Conservation (phyloP, 2,113 vertebrate species). For the Eonycteris spelaea region DNA sequence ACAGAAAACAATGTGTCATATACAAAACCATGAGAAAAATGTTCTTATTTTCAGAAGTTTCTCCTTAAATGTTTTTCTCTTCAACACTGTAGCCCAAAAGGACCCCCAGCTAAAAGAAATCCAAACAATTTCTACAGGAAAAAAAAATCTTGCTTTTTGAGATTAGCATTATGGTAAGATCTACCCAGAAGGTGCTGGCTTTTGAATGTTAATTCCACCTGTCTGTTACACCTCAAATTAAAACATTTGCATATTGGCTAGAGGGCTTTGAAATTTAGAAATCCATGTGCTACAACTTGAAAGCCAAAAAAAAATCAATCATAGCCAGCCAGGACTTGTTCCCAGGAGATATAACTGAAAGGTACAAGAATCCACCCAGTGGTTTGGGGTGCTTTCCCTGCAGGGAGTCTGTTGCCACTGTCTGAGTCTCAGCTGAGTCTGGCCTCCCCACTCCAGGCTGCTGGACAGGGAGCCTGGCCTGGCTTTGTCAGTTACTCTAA, state of each 20-base stretch:
- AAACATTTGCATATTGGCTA: constrained; percentile 64
- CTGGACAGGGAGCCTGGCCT: not conserved
- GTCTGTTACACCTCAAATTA: constrained; percentile 52
- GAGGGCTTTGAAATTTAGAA: constrained; percentile 59
- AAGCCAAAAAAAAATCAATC: constrained; percentile 51
- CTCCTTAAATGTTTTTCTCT: not conserved
- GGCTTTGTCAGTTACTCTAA: not conserved
- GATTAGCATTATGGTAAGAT: not conserved
- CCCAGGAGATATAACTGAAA: constrained; percentile 27
- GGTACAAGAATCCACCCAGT: not conserved
- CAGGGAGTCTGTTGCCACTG: fast-evolving
- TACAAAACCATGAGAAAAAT: not conserved
- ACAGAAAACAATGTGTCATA: not conserved
- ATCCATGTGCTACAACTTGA: constrained; percentile 37
- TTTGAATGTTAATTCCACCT: constrained; percentile 38
- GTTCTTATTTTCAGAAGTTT: not conserved
- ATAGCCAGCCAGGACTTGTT: constrained; percentile 43
- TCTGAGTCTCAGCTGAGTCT: not conserved
- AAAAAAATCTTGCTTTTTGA: constrained; percentile 1
- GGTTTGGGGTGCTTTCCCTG: not conserved
- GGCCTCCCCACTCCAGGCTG: not conserved
- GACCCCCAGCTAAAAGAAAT: not conserved
- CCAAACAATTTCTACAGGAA: not conserved
- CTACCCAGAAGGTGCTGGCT: not conserved
- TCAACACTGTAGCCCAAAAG: not conserved